Conservation (phyloP, 2,888 invertebrate genomes). For the Chironomus tentans region DNA sequence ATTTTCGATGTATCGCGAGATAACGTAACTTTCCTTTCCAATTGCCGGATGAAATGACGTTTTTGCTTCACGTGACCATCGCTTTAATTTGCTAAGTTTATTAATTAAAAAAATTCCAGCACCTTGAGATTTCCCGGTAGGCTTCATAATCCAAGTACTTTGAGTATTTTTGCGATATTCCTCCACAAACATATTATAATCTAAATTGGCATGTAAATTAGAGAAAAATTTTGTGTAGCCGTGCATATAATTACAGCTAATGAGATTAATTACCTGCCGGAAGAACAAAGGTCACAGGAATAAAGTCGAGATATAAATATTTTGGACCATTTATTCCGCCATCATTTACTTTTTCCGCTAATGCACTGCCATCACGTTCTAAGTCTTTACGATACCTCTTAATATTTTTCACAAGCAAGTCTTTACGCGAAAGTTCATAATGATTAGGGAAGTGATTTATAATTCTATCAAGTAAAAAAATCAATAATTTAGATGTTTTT, state of each 20-base stretch:
- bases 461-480: constrained; percentile 49
- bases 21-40: constrained; percentile 86
- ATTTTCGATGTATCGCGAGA: constrained; percentile 89
- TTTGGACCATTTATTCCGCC: constrained; percentile 53
- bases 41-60: constrained; percentile 76
- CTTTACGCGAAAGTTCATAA: constrained; percentile 90
- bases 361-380: constrained; percentile 77
- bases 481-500: too few relatives aligned
- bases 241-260: not conserved
- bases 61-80: constrained; percentile 81
- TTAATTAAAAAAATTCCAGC: constrained; percentile 95
- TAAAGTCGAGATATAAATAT: constrained; percentile 79
- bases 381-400: constrained; percentile 87
- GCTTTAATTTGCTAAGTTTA: constrained; percentile 85
- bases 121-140: constrained; percentile 89
- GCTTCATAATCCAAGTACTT: constrained; percentile 97
- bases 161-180: constrained; percentile 90
- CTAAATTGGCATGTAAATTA: constrained; percentile 37
- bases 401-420: constrained; percentile 91
- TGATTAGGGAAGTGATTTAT: constrained; percentile 97
- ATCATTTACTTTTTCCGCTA: constrained; percentile 64
- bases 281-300: constrained; percentile 86
- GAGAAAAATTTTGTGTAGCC: not conserved
- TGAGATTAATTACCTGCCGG: constrained; percentile 52
- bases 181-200: constrained; percentile 95